Evolutionary conservation across 2,113 vertebrate species (phyloP), one percentile per base, ranked within the genome.

Genomic region (Columba livia): DNA sequence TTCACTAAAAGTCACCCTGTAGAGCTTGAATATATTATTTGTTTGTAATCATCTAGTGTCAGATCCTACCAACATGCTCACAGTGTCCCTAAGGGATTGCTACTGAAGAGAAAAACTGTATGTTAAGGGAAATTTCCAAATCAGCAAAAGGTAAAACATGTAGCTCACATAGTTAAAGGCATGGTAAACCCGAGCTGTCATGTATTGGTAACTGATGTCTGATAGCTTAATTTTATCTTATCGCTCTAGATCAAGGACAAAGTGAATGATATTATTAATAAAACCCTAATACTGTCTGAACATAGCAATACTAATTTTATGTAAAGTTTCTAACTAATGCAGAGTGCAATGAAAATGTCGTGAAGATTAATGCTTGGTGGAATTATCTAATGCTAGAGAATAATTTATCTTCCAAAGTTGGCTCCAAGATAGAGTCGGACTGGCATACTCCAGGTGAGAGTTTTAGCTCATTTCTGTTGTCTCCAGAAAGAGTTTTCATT

Each of bases 161-260:
- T 75, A 74, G 75, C 73, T 95, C 85, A 57, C 77, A 47, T 8
- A 51, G 62, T 85, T 91, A 86, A 88, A 93, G 70, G 26, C 28
- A 54, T 75, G 85, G 92, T 84, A 81, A 95, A 95, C 31, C 61
- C 91, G 53, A 84, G 44, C 85, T 97, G 94, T 97, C 96, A 91
- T 77, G 62, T 96, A 89, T 95, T 94, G 93, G 92, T 96, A 96
- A 94, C 67, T 95, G 92, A 96, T 95, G 88, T 69, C 66, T 93
- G 91, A 92, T 97, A 96, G 79, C 95, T 89, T 97, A 96, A 94
- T 97, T 96, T 97, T 97, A 95, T 97, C 93, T 84, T 97, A 96
- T 62, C 96, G 87, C 88, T 95, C 77, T 82, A 94, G 85, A 96
- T 95, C 93, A 97, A 97, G 96, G 95, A 93, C 96, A 96, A 83